phyloP scores from a whole-genome alignment of 2,888 invertebrate species.

The Rhodophaea formosa region DNA sequence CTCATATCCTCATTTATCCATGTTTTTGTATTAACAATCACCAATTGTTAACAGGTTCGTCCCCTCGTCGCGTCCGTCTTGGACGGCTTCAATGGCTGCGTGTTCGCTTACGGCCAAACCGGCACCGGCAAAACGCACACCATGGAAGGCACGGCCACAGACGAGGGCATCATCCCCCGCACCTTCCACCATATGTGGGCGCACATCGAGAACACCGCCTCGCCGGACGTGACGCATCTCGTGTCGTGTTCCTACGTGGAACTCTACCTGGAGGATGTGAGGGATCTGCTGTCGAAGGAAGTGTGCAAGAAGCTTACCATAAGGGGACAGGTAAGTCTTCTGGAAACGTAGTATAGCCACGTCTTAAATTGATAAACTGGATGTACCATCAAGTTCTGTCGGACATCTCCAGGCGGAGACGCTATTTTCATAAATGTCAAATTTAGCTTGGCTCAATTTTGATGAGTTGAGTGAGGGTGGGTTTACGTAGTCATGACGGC shows the following conservation, averaged over 20 bases:
- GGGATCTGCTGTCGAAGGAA: slow-evolving; percentile 86
- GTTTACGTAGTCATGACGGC: too few relatives aligned
- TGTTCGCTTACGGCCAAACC: slow-evolving; percentile 99
- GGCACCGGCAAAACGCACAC: slow-evolving; percentile 94
- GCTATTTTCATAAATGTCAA: too few relatives aligned
- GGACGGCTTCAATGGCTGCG: slow-evolving; percentile 99
- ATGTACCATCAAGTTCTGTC: too few relatives aligned
- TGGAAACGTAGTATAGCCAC: too few relatives aligned
- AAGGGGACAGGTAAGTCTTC: slow-evolving; percentile 66
- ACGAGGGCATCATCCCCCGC: slow-evolving; percentile 94
- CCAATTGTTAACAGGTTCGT: slow-evolving; percentile 77
- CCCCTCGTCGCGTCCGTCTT: slow-evolving; percentile 97
- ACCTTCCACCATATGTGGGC: slow-evolving; percentile 99
- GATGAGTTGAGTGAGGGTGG: too few relatives aligned
- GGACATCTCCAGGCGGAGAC: too few relatives aligned
- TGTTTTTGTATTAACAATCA: neutral
- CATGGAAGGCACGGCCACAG: slow-evolving; percentile 86
- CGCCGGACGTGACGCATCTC: slow-evolving; percentile 96
- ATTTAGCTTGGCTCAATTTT: too few relatives aligned
- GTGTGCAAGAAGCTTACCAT: slow-evolving; percentile 86
- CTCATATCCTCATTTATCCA: too few relatives aligned
- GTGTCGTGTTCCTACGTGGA: slow-evolving; percentile 98
- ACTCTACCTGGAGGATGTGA: slow-evolving; percentile 96
- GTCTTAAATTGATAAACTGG: too few relatives aligned
- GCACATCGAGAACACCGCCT: slow-evolving; percentile 91